Percentiles rank a stretch among this genome's conserved stretches.
These are phyloP conservation scores for Peribatodes rhomboidaria DNA, from an alignment of 2,888 invertebrate species.

Conservation along the genomic window DNA sequence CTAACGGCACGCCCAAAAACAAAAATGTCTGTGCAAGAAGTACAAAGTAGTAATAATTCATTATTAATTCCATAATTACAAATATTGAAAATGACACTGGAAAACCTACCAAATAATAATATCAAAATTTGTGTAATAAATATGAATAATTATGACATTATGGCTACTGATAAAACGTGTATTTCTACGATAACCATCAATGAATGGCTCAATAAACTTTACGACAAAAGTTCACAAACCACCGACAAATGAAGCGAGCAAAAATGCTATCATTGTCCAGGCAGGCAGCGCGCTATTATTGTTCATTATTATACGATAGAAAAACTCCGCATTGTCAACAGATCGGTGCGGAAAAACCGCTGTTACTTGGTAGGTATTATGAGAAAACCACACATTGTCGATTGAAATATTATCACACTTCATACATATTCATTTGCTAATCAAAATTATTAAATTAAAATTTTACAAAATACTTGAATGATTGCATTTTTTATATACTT, in stretches of 20 bases:
- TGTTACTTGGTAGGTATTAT: slow-evolving; percentile 23
- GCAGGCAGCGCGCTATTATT: slow-evolving; percentile 39
- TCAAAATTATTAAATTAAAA: too few relatives aligned
- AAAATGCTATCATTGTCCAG: slow-evolving; percentile 37
- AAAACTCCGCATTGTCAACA: slow-evolving; percentile 45
- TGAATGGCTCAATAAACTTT: slow-evolving; percentile 24
- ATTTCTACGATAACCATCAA: slow-evolving; percentile 13
- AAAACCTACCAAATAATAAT: too few relatives aligned
- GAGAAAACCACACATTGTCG: slow-evolving; percentile 41
- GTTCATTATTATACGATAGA: slow-evolving; percentile 34
- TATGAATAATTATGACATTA: too few relatives aligned
- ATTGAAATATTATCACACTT: slow-evolving; percentile 29
- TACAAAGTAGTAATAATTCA: too few relatives aligned
- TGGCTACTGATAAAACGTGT: too few relatives aligned
- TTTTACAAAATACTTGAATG: too few relatives aligned
- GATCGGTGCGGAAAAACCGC: slow-evolving; percentile 31
- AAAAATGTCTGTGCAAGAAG: too few relatives aligned
- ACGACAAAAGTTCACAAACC: slow-evolving; percentile 27
- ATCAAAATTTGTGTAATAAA: too few relatives aligned
- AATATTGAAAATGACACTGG: too few relatives aligned
- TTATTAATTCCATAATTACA: too few relatives aligned
- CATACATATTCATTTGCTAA: not conserved
- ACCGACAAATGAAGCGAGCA: slow-evolving; percentile 30
- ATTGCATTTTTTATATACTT: too few relatives aligned
- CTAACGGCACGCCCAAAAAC: too few relatives aligned